Evolutionary conservation across 2,888 invertebrate species (phyloP), one percentile per base, ranked within the genome.

Genomic region (Oscheius onirici): DNA sequence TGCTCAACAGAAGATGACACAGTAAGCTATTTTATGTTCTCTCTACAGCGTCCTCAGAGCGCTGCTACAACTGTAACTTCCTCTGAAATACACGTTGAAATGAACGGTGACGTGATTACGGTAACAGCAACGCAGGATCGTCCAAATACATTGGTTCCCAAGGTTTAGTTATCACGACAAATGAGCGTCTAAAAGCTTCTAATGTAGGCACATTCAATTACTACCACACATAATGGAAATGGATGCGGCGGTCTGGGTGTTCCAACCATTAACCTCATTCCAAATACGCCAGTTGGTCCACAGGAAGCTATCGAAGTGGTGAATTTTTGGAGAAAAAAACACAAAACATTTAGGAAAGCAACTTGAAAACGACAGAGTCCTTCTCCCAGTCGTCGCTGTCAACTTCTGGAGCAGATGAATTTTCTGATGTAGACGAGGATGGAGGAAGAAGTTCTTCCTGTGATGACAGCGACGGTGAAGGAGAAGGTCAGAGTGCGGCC

Each of bases 31-130:
- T 8, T 6, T 34, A 34, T 6, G 0, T 34, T 34, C n/a, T n/a
- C n/a, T n/a, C n/a, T 44, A 10, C 13, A n/a, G 20, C 49, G 26
- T 17, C 44, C 60, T n/a, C 52, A 69, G 69, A 69, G 69, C 41
- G 26, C 34, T 15, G 51, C 60, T 1, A 69, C 69, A 6, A 52
- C 63, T 10, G 54, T 69, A 13, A 61, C 60, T n/a, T 72, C 72
- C n/a, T 51, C 68, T 26, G 72, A 72, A 34, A 74, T 88, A 20
- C 88, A 88, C 71, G 88, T 89, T 43, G 88, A 88, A 79, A 88
- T 89, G 88, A 87, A 88, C 15, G 89, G 89, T 15, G 89, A 89
- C 74, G 87, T 87, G 61, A 83, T 89, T 28, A 86, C 87, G 28
- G 88, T 88, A 10, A 86, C 87, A 1, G 86, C 51, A 84, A 88